These are phyloP conservation scores for Schizotus pectinicornis DNA, from an alignment of 2,888 invertebrate genomes.

Conservation along the genomic window DNA sequence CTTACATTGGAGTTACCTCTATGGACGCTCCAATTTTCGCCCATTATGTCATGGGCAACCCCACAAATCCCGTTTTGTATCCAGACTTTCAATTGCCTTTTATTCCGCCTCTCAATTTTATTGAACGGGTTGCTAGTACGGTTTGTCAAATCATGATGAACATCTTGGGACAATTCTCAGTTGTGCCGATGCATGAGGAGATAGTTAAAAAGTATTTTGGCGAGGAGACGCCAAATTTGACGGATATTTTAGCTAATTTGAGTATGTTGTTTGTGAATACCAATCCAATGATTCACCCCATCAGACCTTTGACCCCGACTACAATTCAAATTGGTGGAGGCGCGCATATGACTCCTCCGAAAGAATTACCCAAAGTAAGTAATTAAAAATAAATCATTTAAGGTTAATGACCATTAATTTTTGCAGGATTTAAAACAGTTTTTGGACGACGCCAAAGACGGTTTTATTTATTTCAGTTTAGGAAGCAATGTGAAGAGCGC, in stretches of 20 bases:
- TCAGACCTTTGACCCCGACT: constrained; percentile 41
- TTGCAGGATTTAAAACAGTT: too few species aligned
- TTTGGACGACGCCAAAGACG: constrained; percentile 31
- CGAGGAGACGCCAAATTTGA: constrained; percentile 36
- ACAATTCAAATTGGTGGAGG: constrained; percentile 42
- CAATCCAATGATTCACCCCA: constrained; percentile 41
- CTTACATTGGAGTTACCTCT: constrained; percentile 37
- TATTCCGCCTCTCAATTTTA: constrained; percentile 48
- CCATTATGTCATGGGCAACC: constrained; percentile 36
- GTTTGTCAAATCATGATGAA: constrained; percentile 14
- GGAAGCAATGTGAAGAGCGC: constrained; percentile 35
- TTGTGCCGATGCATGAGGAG: not conserved
- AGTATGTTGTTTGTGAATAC: constrained; percentile 44
- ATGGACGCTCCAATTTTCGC: constrained; percentile 24
- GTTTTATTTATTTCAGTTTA: constrained; percentile 41
- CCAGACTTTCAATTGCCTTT: constrained; percentile 36
- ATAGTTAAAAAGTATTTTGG: constrained; percentile 39
- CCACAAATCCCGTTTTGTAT: constrained; percentile 31
- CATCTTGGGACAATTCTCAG: not conserved
- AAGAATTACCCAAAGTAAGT: constrained; percentile 23
- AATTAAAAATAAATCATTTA: too few species aligned
- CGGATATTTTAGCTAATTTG: constrained; percentile 40
- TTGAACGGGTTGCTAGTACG: constrained; percentile 43
- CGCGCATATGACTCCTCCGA: constrained; percentile 32
- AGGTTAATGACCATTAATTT: not conserved